Conservation (phyloP, 2,888 invertebrate species). For the Agriopis marginaria region DNA sequence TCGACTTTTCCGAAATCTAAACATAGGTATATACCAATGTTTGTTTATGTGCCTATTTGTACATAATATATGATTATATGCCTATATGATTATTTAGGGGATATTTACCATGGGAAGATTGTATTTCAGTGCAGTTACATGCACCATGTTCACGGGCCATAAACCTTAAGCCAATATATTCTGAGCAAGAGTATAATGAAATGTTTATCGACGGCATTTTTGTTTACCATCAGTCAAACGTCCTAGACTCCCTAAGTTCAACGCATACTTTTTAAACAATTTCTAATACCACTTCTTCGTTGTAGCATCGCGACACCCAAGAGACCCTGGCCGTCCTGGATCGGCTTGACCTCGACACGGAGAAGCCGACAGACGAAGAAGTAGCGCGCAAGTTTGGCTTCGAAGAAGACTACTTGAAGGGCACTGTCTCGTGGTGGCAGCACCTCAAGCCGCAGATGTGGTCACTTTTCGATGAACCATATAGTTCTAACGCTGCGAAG, state of each 20-base stretch:
- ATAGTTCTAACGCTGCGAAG: conserved; percentile 99
- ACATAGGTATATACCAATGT: no score
- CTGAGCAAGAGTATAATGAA: no score
- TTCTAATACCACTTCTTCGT: conserved; percentile 22
- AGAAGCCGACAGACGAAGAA: conserved; percentile 99
- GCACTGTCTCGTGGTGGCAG: conserved; percentile 98
- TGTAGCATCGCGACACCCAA: conserved; percentile 98
- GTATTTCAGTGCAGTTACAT: no score
- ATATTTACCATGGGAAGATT: no score
- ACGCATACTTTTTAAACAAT: background rate
- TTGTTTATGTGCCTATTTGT: no score
- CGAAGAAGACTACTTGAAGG: conserved; percentile 97
- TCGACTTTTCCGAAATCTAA: no score
- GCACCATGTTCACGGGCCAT: no score
- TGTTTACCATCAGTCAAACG: background rate
- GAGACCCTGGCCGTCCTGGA: conserved; percentile 99
- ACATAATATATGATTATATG: no score
- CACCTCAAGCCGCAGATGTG: conserved; percentile 98
- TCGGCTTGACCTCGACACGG: conserved; percentile 98
- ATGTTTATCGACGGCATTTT: no score
- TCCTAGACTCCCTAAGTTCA: background rate
- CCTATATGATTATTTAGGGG: no score
- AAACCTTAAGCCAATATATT: no score
- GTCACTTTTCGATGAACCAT: conserved; percentile 99
- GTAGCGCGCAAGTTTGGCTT: conserved; percentile 98